Evolutionary conservation across 2,797 vertebrate species (phyloP).

Genomic region (Acrossocheilus wenchowensis): DNA sequence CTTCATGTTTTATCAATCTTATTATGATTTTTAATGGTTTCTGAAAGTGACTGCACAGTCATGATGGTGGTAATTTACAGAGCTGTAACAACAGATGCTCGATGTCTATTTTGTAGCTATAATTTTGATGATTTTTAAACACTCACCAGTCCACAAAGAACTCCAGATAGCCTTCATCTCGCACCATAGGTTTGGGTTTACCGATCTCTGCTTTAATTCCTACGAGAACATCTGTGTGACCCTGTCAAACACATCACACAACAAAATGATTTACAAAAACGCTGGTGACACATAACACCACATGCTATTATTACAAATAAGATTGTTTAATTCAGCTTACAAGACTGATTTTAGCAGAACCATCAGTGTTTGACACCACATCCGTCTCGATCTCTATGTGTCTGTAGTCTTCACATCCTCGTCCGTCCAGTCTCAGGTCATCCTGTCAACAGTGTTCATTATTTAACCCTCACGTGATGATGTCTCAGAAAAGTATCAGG

Average conservation of each 20-base stretch:
- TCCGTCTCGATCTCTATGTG: conserved; percentile 94
- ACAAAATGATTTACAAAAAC: background rate
- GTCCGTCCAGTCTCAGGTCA: conserved; percentile 92
- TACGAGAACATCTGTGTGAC: conserved; percentile 92
- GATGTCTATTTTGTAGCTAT: background rate
- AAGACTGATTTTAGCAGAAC: conserved; percentile 93
- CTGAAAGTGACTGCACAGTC: background rate
- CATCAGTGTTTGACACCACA: conserved; percentile 96
- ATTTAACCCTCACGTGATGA: background rate
- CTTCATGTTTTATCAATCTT: no score
- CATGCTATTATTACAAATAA: background rate
- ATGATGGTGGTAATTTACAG: background rate
- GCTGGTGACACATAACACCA: background rate
- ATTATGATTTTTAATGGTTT: background rate
- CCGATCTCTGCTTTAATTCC: conserved; percentile 97
- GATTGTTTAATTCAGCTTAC: conserved; percentile 71
- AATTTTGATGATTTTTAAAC: background rate
- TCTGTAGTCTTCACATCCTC: conserved; percentile 96
- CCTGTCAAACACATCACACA: conserved; percentile 73
- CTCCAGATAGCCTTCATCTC: conserved; percentile 85
- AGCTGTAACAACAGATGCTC: background rate
- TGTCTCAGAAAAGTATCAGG: background rate
- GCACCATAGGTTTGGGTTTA: conserved; percentile 84
- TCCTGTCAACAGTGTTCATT: conserved; percentile 76
- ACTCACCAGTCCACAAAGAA: conserved; percentile 90